phyloP scores from a whole-genome alignment of 2,888 invertebrate species.

The Argyra leucocephala region DNA sequence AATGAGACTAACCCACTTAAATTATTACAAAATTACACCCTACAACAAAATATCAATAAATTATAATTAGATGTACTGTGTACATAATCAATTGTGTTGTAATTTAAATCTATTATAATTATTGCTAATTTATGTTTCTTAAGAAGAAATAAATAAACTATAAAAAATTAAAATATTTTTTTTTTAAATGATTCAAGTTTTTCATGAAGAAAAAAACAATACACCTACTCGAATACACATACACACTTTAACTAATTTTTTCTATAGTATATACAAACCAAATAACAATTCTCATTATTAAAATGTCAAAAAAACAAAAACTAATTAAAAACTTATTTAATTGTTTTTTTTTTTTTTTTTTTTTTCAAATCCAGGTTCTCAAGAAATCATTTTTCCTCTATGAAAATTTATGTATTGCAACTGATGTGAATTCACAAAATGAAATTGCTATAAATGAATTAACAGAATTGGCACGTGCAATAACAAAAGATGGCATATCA shows the following conservation, averaged over 20 bases:
- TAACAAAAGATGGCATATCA: conserved; percentile 56
- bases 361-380: conserved; percentile 39
- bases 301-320: not conserved
- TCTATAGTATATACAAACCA: not conserved
- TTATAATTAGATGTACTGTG: too few relatives aligned
- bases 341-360: conserved; percentile 29
- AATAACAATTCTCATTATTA: not conserved
- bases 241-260: not conserved
- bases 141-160: too few relatives aligned
- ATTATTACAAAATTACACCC: too few relatives aligned
- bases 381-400: conserved; percentile 47
- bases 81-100: too few relatives aligned
- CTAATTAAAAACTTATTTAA: too few relatives aligned
- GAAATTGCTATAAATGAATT: conserved; percentile 51
- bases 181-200: not conserved
- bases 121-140: too few relatives aligned
- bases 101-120: too few relatives aligned
- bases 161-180: not conserved
- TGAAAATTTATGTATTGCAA: conserved; percentile 52
- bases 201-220: not conserved
- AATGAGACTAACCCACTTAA: too few relatives aligned
- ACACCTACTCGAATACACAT: not conserved
- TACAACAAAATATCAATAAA: too few relatives aligned
- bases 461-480: conserved; percentile 49
- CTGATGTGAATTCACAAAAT: conserved; percentile 49